Base-by-base conservation (phyloP, 1,140 invertebrate genomes). In the Brachionus plicatilis region DNA sequence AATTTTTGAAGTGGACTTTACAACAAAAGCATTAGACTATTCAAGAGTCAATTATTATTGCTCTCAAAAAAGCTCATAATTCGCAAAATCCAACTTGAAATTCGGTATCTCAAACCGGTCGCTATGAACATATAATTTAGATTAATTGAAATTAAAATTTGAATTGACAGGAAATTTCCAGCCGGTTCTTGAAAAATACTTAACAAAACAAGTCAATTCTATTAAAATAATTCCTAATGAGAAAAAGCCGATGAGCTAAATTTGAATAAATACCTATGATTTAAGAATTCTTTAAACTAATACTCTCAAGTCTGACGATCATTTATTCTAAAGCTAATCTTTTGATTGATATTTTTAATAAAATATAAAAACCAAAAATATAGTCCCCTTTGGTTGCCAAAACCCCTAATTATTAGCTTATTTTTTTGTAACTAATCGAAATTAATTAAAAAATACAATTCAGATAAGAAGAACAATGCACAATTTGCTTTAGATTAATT, bases 371-470 rank as follows among this genome's bases (percentile, higher is more conserved):
- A 27, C 5, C 33, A 12, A 68, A 41, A 68, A 68, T 68, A 68
- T 4, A 29, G 33, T 68, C 66, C 66, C 33, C 24, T 33, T 68
- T 68, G 27, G 27, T 68, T 68, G 45, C 27, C 33, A 4, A 37
- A 68, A 68, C 27, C 33, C 27, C 66, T 68, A 68, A 68, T 68
- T 68, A 68, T 68, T 14, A 68, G 66, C 66, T 68, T 68, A 68
- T 68, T 68, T 66, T 66, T 47, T 60, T 27, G n/a, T 60, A 60
- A 60, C 66, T 68, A 68, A 33, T 68, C 66, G 66, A 68, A 68
- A 68, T 68, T 68, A 68, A 68, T 68, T 68, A 68, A 68, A 68
- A 68, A 68, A 29, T 68, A 68, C 27, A 68, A 68, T 68, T 68
- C 66, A 68, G 66, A 68, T 68, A 68, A 68, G 66, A 68, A 68